phyloP scores from a whole-genome alignment of 2,888 invertebrate genomes.

The Drosophila mimica region DNA sequence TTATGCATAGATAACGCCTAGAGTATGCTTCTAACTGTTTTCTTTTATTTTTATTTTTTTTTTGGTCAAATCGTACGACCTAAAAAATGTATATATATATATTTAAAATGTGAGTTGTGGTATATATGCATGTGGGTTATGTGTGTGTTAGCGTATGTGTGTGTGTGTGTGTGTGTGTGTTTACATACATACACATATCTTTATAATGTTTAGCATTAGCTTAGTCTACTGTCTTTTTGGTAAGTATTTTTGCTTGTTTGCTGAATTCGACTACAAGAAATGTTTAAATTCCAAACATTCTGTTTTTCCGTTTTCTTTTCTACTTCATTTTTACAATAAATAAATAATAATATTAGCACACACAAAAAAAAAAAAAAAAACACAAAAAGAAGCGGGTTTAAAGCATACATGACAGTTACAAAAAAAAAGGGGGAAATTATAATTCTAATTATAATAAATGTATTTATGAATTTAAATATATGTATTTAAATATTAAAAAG shows the following conservation, averaged over 20 bases:
- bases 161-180: conserved; percentile 1
- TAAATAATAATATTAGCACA: conserved; percentile 56
- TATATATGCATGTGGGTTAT: conserved; percentile 4
- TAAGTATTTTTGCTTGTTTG: conserved; percentile 66
- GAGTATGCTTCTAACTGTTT: conserved; percentile 34
- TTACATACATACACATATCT: neutral
- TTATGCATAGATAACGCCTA: conserved; percentile 50
- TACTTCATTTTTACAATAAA: conserved; percentile 46
- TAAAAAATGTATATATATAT: conserved; percentile 2
- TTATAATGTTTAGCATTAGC: conserved; percentile 37
- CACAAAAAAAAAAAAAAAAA: conserved; percentile 9
- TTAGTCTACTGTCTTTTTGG: conserved; percentile 80
- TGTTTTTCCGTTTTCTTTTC: neutral
- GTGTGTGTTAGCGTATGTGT: neutral
- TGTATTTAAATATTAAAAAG: conserved; percentile 7
- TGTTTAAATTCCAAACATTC: conserved; percentile 27
- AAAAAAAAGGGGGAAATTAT: conserved; percentile 7
- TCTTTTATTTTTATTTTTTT: neutral
- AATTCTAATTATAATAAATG: conserved; percentile 5
- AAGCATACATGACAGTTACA: conserved; percentile 8
- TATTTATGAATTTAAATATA: conserved; percentile 4
- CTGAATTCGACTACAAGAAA: conserved; percentile 57
- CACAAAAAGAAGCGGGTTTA: conserved; percentile 1
- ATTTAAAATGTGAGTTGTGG: conserved; percentile 9
- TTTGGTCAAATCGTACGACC: conserved; percentile 28